These are phyloP conservation scores for Mormoops blainvillei DNA, from an alignment of 2,113 vertebrate species.

Conservation along the genomic window DNA sequence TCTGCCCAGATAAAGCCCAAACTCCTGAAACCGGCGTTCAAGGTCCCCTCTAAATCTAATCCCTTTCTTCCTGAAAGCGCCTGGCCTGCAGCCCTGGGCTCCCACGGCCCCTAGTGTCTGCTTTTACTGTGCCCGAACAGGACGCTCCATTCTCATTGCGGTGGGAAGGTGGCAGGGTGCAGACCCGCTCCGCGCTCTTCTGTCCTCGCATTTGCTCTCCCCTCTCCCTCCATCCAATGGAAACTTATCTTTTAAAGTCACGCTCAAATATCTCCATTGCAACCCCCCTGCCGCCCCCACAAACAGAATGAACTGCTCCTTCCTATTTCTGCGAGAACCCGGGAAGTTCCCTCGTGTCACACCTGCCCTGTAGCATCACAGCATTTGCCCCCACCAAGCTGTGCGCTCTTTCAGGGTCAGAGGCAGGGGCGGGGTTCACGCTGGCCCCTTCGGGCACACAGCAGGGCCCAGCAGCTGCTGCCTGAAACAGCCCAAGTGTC, in stretches of 20 bases:
- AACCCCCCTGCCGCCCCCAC: not conserved
- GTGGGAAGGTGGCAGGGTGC: not conserved
- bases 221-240: not conserved
- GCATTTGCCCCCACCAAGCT: not conserved
- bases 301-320: not conserved
- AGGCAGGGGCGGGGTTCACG: not conserved
- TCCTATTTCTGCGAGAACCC: not conserved
- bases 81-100: not conserved
- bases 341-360: not conserved
- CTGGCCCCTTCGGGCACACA: rapidly evolving
- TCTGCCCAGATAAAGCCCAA: not conserved
- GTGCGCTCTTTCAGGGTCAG: not conserved
- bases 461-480: not conserved
- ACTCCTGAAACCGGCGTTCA: not conserved
- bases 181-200: not conserved
- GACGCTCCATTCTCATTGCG: not conserved
- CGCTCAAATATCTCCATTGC: not conserved
- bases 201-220: not conserved
- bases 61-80: not conserved
- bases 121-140: not conserved
- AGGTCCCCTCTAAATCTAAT: not conserved
- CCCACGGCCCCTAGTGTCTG: not conserved
- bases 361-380: not conserved
- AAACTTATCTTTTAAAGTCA: not conserved
- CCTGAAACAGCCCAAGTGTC: rapidly evolving